phyloP scores from a whole-genome alignment of 2,888 invertebrate species.

The Hyposoter didymator region DNA sequence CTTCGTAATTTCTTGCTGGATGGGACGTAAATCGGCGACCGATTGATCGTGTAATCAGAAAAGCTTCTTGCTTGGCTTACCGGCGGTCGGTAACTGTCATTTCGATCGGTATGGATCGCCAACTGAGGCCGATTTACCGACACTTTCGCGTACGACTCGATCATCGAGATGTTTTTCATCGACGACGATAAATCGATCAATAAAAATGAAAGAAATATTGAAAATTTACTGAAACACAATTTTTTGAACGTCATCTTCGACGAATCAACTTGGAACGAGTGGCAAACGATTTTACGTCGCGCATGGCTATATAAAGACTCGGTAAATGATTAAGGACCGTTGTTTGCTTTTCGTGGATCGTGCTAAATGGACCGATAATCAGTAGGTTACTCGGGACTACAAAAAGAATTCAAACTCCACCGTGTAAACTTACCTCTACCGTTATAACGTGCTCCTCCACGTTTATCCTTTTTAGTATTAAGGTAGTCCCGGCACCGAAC shows the following conservation, averaged over 20 bases:
- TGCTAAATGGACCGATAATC: constrained; percentile 62
- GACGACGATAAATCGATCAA: constrained; percentile 57
- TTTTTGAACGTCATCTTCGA: constrained; percentile 58
- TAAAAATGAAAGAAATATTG: constrained; percentile 55
- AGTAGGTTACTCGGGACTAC: constrained; percentile 54
- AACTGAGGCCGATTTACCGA: constrained; percentile 73
- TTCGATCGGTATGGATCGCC: not conserved
- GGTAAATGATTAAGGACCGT: constrained; percentile 5
- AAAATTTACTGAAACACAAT: not conserved
- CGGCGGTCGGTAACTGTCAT: constrained; percentile 40
- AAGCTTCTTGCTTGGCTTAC: constrained; percentile 72
- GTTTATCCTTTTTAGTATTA: constrained; percentile 3
- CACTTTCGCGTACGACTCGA: constrained; percentile 76
- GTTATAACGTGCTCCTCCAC: constrained; percentile 63
- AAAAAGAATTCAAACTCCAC: constrained; percentile 72
- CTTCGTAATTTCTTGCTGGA: constrained; percentile 74
- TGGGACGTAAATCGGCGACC: constrained; percentile 77
- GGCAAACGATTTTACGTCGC: constrained; percentile 24
- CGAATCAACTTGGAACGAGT: constrained; percentile 47
- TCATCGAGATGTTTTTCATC: constrained; percentile 69
- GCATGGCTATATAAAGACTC: constrained; percentile 62
- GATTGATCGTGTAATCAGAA: constrained; percentile 75
- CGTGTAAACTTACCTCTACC: constrained; percentile 73
- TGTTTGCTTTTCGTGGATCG: constrained; percentile 3
- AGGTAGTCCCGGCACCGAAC: not conserved